phyloP scores from a whole-genome alignment of 2,888 invertebrate genomes.

The Drosophila acutilabella region DNA sequence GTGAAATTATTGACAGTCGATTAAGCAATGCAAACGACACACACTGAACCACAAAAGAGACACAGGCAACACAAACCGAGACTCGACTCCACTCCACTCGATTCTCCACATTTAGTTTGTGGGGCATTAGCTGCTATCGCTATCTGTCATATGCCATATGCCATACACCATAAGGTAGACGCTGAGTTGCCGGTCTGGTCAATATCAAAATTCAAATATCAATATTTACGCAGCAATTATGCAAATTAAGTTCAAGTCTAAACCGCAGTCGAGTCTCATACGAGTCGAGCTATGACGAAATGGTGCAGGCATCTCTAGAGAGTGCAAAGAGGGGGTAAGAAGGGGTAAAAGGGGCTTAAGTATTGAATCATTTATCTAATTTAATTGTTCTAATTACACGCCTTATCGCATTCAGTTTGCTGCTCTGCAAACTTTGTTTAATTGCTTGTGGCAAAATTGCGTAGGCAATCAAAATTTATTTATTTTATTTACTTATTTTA shows the following conservation, averaged over 20 bases:
- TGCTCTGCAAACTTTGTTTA: constrained; percentile 47
- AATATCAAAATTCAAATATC: constrained; percentile 78
- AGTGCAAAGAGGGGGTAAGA: neutral
- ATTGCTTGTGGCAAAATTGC: constrained; percentile 68
- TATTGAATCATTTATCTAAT: constrained; percentile 23
- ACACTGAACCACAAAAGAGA: constrained; percentile 11
- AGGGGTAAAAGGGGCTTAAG: neutral
- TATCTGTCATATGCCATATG: constrained; percentile 37
- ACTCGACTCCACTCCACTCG: constrained; percentile 22
- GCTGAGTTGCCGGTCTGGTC: constrained; percentile 56
- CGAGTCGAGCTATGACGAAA: constrained; percentile 61
- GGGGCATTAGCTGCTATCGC: constrained; percentile 50
- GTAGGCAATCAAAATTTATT: constrained; percentile 12
- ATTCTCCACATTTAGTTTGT: constrained; percentile 35
- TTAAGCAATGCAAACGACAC: constrained; percentile 74
- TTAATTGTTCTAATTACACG: constrained; percentile 78
- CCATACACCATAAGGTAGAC: constrained; percentile 4
- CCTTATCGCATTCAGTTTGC: constrained; percentile 26
- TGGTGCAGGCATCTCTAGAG: constrained; percentile 59
- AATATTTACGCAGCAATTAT: constrained; percentile 81
- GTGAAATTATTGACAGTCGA: constrained; percentile 79
- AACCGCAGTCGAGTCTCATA: constrained; percentile 18
- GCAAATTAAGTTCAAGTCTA: constrained; percentile 77
- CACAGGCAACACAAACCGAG: constrained; percentile 20
- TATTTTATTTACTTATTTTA: no score